These are phyloP conservation scores for Melanargia galathea DNA, from an alignment of 2,888 invertebrate genomes.

Conservation along the genomic window DNA sequence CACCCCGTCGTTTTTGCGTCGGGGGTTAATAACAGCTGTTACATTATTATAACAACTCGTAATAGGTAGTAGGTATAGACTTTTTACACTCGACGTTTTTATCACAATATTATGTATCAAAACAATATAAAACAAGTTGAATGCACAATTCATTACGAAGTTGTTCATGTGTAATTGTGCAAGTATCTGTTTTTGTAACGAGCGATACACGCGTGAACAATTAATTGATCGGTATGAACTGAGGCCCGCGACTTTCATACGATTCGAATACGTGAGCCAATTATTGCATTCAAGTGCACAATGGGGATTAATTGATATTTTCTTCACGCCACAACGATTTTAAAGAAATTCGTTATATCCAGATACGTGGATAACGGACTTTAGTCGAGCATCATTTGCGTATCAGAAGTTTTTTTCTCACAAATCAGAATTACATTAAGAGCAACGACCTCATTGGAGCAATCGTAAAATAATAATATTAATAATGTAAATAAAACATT, in stretches of 20 bases:
- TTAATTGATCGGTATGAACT: conserved; percentile 43
- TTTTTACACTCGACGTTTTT: conserved; percentile 9
- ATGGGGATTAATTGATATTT: conserved; percentile 35
- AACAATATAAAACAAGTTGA: conserved; percentile 12
- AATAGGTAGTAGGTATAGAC: not conserved
- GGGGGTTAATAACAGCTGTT: too few relatives aligned
- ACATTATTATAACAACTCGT: too few relatives aligned
- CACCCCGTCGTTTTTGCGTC: too few relatives aligned
- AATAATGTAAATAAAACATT: too few relatives aligned
- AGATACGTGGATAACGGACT: conserved; percentile 20
- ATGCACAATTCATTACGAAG: conserved; percentile 19
- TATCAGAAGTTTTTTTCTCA: not conserved
- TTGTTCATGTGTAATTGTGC: conserved; percentile 23
- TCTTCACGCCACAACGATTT: conserved; percentile 36
- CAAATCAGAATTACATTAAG: not conserved
- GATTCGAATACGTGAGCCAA: conserved; percentile 40
- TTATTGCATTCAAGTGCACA: conserved; percentile 41
- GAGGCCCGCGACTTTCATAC: conserved; percentile 44
- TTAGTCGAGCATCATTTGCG: conserved; percentile 19
- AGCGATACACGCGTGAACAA: conserved; percentile 41
- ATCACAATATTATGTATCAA: not conserved
- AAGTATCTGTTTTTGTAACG: conserved; percentile 39
- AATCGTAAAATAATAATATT: too few relatives aligned
- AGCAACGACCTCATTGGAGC: not conserved
- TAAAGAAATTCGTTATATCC: conserved; percentile 30